These are phyloP conservation scores for Notodonta dromedarius DNA, from an alignment of 2,888 invertebrate genomes.

Conservation along the genomic window DNA sequence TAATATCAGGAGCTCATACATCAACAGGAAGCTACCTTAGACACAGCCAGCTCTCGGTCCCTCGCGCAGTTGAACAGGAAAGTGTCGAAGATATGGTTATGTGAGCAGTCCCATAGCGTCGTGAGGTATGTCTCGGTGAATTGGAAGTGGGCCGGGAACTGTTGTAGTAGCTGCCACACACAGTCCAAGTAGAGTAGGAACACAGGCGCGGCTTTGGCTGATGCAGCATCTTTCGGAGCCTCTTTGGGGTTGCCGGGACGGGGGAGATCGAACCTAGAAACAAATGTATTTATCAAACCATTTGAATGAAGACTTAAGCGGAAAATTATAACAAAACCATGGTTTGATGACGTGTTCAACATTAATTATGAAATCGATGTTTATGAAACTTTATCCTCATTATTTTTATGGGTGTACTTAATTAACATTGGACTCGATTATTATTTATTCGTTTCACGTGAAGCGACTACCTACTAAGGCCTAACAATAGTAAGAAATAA, in stretches of 20 bases:
- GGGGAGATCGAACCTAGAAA: slow-evolving; percentile 87
- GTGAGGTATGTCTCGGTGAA: slow-evolving; percentile 97
- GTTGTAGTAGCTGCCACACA: slow-evolving; percentile 95
- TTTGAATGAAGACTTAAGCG: too few relatives aligned
- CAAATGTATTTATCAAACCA: not conserved
- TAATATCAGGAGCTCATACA: slow-evolving; percentile 1
- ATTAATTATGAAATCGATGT: too few relatives aligned
- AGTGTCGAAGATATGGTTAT: slow-evolving; percentile 95
- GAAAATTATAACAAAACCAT: too few relatives aligned
- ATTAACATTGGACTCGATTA: too few relatives aligned
- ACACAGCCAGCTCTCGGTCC: slow-evolving; percentile 87
- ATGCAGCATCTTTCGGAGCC: slow-evolving; percentile 40
- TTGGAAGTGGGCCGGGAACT: slow-evolving; percentile 95
- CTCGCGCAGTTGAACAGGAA: slow-evolving; percentile 95
- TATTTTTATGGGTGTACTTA: too few relatives aligned
- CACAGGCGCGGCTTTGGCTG: slow-evolving; percentile 88
- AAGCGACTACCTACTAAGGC: too few relatives aligned
- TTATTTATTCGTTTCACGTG: too few relatives aligned
- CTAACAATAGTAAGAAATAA: too few relatives aligned
- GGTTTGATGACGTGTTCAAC: too few relatives aligned
- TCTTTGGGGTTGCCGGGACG: slow-evolving; percentile 84
- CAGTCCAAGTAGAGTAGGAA: slow-evolving; percentile 97
- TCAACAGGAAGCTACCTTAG: slow-evolving; percentile 72
- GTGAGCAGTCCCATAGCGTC: slow-evolving; percentile 95
- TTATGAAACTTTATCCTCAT: too few relatives aligned